Evolutionary conservation across 2,888 invertebrate species (phyloP), one percentile per base, ranked within the genome.

Genomic region (Nysson spinosus): DNA sequence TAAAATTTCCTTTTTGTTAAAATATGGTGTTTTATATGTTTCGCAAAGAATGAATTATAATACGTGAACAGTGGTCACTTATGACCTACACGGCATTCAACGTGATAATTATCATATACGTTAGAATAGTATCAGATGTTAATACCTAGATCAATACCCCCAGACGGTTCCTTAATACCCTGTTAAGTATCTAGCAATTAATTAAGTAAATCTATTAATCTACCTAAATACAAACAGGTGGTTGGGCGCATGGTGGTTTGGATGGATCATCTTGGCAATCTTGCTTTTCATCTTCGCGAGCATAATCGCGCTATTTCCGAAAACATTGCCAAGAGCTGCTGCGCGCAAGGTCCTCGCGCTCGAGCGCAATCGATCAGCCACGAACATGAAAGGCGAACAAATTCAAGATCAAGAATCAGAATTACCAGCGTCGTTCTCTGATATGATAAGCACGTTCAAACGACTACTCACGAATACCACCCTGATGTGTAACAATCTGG

Each of bases 191-290:
- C 6, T 26, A 19, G 6, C n/a, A 26, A 16, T 24, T 11, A 17
- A 12, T 37, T 11, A 37, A 37, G 9, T 3, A n/a, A 2, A 44
- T 11, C 22, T 3, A 34, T 17, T 9, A 40, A 30, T 43, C 20
- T 6, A 3, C 19, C 9, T 11, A 7, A 42, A 42, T 12, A 16
- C 12, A 1, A 42, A 47, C 12, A 89, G 93, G 70, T 95, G 94
- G 94, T 87, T 94, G 35, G 94, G 94, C 0, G 94, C 94, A n/a
- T 94, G 94, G 94, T 95, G 94, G 94, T 81, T 94, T 39, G 94
- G 93, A 0, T 93, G 93, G 92, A 87, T 93, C 16, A 89, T 93
- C 11, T 85, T 93, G 34, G 92, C 91, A 9, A 83, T 89, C 0
- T 83, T 91, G 1, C 87, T 93, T 12, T 88, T 91, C 34, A 64